A percentile compares a stretch with the other conserved stretches of the same genome.
Conservation (phyloP, 1,140 invertebrate species). For the Rhyzopertha dominica region DNA sequence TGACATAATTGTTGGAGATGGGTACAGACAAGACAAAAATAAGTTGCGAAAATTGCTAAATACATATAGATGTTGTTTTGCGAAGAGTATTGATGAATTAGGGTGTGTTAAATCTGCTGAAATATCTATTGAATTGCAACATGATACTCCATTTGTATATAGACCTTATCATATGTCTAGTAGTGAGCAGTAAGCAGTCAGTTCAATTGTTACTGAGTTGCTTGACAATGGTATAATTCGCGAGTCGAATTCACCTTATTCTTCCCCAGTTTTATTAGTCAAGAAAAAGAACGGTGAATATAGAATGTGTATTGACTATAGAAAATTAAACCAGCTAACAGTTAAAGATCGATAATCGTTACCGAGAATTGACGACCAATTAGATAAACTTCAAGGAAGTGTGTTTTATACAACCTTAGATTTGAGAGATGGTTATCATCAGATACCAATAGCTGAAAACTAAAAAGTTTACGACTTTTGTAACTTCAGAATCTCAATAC, state of each 20-base stretch:
- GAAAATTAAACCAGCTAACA: slow-evolving; percentile 30
- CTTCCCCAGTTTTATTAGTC: slow-evolving; percentile 22
- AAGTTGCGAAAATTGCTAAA: slow-evolving; percentile 9
- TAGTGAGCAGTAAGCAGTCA: slow-evolving; percentile 16
- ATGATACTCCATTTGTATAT: slow-evolving; percentile 16
- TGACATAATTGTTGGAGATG: too few species aligned
- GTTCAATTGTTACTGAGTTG: slow-evolving; percentile 24
- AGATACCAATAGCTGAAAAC: slow-evolving; percentile 31
- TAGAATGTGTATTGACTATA: slow-evolving; percentile 33
- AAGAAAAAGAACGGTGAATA: slow-evolving; percentile 31
- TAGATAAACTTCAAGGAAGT: slow-evolving; percentile 39
- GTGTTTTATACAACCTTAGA: slow-evolving; percentile 35
- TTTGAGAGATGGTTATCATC: slow-evolving; percentile 29
- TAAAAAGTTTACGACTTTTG: slow-evolving; percentile 23
- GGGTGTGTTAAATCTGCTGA: background rate
- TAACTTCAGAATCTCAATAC: slow-evolving; percentile 28
- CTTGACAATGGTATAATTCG: slow-evolving; percentile 17
- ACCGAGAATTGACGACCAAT: slow-evolving; percentile 38
- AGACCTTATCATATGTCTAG: slow-evolving; percentile 19
- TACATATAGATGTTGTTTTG: slow-evolving; percentile 4
- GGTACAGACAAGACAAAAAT: too few species aligned
- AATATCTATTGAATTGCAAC: slow-evolving; percentile 2
- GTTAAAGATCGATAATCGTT: slow-evolving; percentile 28
- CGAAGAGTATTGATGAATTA: background rate
- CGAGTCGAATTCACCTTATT: slow-evolving; percentile 30